Percentiles rank a stretch among this genome's conserved stretches.
These are phyloP conservation scores for Mactromeris polynyma DNA, from an alignment of 2,888 invertebrate species.

Conservation along the genomic window DNA sequence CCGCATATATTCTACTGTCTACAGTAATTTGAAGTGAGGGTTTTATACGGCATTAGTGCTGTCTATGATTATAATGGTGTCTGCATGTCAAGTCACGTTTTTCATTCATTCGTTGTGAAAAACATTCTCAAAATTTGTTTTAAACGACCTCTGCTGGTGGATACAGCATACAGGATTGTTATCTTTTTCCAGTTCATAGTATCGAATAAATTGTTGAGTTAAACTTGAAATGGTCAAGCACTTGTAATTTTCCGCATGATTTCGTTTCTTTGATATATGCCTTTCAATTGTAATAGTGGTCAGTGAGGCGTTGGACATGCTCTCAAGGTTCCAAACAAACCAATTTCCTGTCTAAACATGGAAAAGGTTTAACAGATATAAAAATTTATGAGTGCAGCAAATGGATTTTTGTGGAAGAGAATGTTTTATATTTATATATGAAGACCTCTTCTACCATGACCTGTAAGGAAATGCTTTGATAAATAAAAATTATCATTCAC, in stretches of 20 bases:
- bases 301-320: constrained; percentile 34
- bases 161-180: background rate
- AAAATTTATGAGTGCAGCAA: background rate
- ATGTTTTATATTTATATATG: background rate
- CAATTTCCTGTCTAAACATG: constrained; percentile 47
- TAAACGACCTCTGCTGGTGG: background rate
- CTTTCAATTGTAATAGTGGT: constrained; percentile 29
- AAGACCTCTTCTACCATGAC: background rate
- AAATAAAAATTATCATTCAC: too few species aligned
- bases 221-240: constrained; percentile 28
- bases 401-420: background rate
- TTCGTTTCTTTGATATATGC: constrained; percentile 15
- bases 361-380: background rate
- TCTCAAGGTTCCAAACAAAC: constrained; percentile 15
- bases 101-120: background rate
- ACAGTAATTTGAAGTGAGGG: background rate
- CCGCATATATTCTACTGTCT: background rate
- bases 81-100: constrained; percentile 19
- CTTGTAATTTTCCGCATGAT: constrained; percentile 33
- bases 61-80: background rate
- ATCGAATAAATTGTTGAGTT: background rate
- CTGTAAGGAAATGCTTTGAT: background rate
- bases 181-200: constrained; percentile 9
- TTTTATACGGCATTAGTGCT: background rate
- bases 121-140: background rate